Conservation (phyloP, 2,888 invertebrate genomes). For the Phalangium opilio region DNA sequence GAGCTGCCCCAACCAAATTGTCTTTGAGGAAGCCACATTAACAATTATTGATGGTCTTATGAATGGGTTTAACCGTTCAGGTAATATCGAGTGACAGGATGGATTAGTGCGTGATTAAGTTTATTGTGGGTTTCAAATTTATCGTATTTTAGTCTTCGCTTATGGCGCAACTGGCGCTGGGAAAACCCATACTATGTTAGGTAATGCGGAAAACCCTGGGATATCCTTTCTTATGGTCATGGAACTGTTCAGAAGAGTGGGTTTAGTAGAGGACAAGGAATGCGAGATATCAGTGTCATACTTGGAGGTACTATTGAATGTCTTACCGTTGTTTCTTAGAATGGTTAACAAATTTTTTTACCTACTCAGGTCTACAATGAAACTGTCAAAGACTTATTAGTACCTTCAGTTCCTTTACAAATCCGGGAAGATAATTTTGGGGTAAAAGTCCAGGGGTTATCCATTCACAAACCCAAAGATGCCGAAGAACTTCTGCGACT, state of each 20-base stretch:
- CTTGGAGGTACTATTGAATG: constrained; percentile 29
- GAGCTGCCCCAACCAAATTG: constrained; percentile 50
- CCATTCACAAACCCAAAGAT: constrained; percentile 41
- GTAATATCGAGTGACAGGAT: constrained; percentile 20
- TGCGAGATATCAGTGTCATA: constrained; percentile 74
- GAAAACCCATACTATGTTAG: constrained; percentile 88
- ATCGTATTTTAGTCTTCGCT: constrained; percentile 61
- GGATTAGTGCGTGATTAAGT: not conserved
- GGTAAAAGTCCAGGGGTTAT: constrained; percentile 62
- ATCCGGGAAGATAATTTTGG: constrained; percentile 58
- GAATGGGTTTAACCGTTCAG: constrained; percentile 73
- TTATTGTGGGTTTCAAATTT: not conserved
- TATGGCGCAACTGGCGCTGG: constrained; percentile 94
- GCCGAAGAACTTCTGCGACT: constrained; percentile 50
- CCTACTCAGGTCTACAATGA: constrained; percentile 75
- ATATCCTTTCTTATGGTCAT: constrained; percentile 79
- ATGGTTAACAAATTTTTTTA: constrained; percentile 3
- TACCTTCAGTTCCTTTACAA: constrained; percentile 51
- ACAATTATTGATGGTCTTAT: constrained; percentile 56
- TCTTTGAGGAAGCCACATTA: constrained; percentile 64
- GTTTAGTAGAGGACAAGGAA: constrained; percentile 49
- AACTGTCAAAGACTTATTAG: constrained; percentile 66
- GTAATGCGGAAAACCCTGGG: constrained; percentile 55
- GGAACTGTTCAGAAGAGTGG: constrained; percentile 61
- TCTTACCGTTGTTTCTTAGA: not conserved